These are phyloP conservation scores for Chinchilla lanigera DNA, from an alignment of 2,113 vertebrate species.

Conservation along the genomic window DNA sequence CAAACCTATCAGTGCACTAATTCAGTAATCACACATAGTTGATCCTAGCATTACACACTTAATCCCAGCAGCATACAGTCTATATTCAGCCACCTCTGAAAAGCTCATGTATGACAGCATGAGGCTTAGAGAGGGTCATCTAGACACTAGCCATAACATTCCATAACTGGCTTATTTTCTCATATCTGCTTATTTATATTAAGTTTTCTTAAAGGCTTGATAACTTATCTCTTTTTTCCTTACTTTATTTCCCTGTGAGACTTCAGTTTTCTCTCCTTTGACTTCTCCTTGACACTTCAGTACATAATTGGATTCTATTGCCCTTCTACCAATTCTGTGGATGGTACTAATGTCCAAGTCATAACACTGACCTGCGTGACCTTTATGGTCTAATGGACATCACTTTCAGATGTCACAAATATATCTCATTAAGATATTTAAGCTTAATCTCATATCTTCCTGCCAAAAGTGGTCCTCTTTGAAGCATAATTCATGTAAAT, in stretches of 20 bases:
- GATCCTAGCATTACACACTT: background rate
- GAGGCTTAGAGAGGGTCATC: background rate
- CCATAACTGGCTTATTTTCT: background rate
- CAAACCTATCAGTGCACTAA: background rate
- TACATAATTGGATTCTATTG: background rate
- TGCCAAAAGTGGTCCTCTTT: background rate
- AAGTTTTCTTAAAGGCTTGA: background rate
- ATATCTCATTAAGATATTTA: background rate
- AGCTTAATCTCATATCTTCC: rapidly evolving
- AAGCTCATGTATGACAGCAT: background rate
- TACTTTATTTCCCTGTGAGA: background rate
- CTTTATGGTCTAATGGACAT: background rate
- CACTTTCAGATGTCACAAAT: background rate
- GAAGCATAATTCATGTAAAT: background rate
- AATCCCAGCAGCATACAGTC: background rate
- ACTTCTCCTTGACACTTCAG: background rate
- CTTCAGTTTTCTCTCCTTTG: background rate
- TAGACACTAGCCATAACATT: background rate
- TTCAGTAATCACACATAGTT: background rate
- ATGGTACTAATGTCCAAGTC: background rate
- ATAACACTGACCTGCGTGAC: background rate
- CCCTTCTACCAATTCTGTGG: no score
- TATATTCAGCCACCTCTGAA: background rate
- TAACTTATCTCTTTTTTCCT: background rate
- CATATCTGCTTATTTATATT: background rate